Conservation (phyloP, 2,888 invertebrate species). For the Argyresthia albistria region DNA sequence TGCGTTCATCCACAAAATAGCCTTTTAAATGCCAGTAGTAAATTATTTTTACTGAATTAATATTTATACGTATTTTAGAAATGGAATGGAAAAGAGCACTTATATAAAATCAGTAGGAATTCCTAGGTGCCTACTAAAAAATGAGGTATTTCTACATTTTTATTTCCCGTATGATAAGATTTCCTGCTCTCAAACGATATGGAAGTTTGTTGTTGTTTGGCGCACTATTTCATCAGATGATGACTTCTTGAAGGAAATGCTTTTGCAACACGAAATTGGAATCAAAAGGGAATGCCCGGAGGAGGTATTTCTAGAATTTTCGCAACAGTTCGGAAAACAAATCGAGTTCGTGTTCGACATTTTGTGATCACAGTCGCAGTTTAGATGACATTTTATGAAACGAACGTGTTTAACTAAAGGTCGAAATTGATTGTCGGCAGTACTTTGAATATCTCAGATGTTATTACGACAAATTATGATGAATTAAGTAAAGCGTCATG, state of each 20-base stretch:
- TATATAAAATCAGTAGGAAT: no score
- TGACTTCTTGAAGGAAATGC: conserved; percentile 31
- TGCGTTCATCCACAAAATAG: no score
- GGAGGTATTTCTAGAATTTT: conserved; percentile 51
- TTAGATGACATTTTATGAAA: conserved; percentile 66
- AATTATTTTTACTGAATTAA: no score
- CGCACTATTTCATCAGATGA: conserved; percentile 16
- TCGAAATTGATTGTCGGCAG: conserved; percentile 68
- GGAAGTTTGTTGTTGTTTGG: neutral
- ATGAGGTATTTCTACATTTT: no score
- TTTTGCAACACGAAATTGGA: conserved; percentile 11
- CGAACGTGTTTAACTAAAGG: conserved; percentile 68
- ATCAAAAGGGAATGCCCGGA: conserved; percentile 26
- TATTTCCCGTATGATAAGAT: no score
- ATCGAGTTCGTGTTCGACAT: conserved; percentile 69
- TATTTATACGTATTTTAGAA: no score
- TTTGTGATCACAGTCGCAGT: conserved; percentile 61
- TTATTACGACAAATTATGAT: conserved; percentile 67
- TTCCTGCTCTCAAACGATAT: no score
- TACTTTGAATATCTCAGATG: conserved; percentile 66
- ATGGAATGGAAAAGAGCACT: no score
- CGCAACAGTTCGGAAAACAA: conserved; percentile 57
- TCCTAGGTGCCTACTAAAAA: no score
- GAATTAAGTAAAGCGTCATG: conserved; percentile 61
- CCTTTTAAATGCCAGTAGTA: no score